Evolutionary conservation across 2,797 vertebrate genomes (phyloP).

Genomic region (Antrozous pallidus): DNA sequence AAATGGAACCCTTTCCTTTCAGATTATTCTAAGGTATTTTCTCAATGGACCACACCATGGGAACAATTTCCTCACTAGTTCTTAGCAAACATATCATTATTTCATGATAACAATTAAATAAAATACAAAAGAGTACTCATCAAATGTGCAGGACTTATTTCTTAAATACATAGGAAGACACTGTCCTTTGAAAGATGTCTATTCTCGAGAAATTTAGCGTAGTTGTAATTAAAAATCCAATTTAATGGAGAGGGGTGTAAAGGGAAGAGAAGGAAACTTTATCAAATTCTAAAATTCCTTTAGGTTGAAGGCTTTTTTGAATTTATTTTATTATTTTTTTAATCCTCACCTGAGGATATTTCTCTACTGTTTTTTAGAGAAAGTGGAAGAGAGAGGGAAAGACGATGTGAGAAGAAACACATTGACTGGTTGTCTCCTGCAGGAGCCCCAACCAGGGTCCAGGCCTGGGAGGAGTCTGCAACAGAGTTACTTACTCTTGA

Average conservation of each 20-base stretch:
- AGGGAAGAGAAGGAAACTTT: background rate
- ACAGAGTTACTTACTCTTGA: no score
- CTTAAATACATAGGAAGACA: background rate
- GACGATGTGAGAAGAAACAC: no score
- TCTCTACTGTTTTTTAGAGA: no score
- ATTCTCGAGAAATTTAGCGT: background rate
- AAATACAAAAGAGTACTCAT: background rate
- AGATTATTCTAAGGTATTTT: background rate
- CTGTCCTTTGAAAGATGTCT: background rate
- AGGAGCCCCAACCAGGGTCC: no score
- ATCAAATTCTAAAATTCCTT: background rate
- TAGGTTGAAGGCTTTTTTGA: background rate
- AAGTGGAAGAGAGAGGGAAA: no score
- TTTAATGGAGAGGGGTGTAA: background rate
- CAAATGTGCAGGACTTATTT: background rate
- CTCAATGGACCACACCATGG: background rate
- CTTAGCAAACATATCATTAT: no score
- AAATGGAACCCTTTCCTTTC: background rate
- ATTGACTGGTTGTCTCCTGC: no score
- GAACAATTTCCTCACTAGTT: no score
- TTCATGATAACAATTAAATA: background rate
- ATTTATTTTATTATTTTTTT: no score
- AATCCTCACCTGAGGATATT: no score
- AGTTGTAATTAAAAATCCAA: conserved; percentile 9
- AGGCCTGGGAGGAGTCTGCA: no score